Base-by-base conservation (phyloP, 2,113 vertebrate genomes). In the Podarcis raffonei region DNA sequence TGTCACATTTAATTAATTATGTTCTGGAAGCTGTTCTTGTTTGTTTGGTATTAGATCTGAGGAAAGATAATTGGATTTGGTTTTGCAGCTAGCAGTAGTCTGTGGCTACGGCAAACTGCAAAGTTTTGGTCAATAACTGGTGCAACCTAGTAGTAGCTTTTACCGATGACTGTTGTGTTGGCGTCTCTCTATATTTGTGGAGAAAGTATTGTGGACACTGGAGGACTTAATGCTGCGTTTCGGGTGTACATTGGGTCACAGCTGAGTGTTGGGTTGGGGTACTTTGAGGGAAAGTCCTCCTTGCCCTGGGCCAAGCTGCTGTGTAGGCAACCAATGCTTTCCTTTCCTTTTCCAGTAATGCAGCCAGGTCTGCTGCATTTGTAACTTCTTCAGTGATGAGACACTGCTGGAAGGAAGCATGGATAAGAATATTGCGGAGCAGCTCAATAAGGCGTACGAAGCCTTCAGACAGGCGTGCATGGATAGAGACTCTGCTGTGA, bases 381-480 rank as follows among this genome's bases (percentile, higher is more conserved):
- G 94, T 76, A 90, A 89, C 90, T 93, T 96, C 93, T 95, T 97
- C 97, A 98, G 98, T 98, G 95, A 99, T 99, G 98, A 97, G 97
- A 97, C 96, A 97, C 96, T 96, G 95, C 96, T 94, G 95, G 96
- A 53, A 53, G 48, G 93, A 97, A 98, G 97, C 97, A 99, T 99
- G 99, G 98, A 99, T 95, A 98, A 97, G 97, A 99, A 98, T 95
- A 98, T 99, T 86, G 98, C 97, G 92, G 98, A 99, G 89, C 98
- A 98, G 95, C 98, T 99, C 96, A 99, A 99, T 96, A 99, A 98
- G 98, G 99, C 98, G 90, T 99, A 98, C 5, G 99, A 99, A 97
- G 99, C 98, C 87, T 99, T 97, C 95, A 97, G 98, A 76, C 98
- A 99, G 95, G 98, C 97, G 86, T 99, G 98, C 93, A 98, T 99